Conservation (phyloP, 2,888 invertebrate genomes). For the Osmoderma eremita region DNA sequence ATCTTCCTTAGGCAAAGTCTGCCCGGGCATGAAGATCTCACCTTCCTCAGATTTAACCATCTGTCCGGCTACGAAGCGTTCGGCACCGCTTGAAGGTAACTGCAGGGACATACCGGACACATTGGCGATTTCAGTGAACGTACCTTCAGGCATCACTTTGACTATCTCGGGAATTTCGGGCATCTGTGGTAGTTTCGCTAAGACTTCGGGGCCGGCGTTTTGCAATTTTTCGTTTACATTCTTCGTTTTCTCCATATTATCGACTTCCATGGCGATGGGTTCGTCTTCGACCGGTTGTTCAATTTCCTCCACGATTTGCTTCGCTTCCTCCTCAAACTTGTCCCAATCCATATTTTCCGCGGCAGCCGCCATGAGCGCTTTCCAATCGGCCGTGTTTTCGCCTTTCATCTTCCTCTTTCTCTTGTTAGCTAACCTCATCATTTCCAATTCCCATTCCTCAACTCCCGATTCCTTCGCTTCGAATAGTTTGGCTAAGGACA, state of each 20-base stretch:
- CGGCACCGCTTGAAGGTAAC: slow-evolving; percentile 70
- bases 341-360: slow-evolving; percentile 60
- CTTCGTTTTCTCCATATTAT: slow-evolving; percentile 69
- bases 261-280: slow-evolving; percentile 61
- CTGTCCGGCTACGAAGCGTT: slow-evolving; percentile 79
- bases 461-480: slow-evolving; percentile 60
- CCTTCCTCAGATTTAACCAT: slow-evolving; percentile 74
- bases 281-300: slow-evolving; percentile 64
- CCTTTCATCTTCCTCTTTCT: slow-evolving; percentile 58
- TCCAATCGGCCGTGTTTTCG: slow-evolving; percentile 59
- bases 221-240: slow-evolving; percentile 71
- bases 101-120: slow-evolving; percentile 69
- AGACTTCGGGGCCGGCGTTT: slow-evolving; percentile 65
- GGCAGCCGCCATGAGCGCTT: slow-evolving; percentile 57
- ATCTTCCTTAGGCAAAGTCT: slow-evolving; percentile 76
- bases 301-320: slow-evolving; percentile 58
- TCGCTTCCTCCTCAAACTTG: slow-evolving; percentile 60
- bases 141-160: slow-evolving; percentile 70
- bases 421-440: slow-evolving; percentile 59
- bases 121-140: slow-evolving; percentile 69
- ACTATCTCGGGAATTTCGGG: slow-evolving; percentile 73
- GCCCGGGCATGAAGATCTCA: slow-evolving; percentile 71
- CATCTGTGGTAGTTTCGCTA: slow-evolving; percentile 70
- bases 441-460: slow-evolving; percentile 61
- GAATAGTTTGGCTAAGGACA: slow-evolving; percentile 72